phyloP scores from a whole-genome alignment of 1,140 invertebrate genomes.

The Ericerus pela region DNA sequence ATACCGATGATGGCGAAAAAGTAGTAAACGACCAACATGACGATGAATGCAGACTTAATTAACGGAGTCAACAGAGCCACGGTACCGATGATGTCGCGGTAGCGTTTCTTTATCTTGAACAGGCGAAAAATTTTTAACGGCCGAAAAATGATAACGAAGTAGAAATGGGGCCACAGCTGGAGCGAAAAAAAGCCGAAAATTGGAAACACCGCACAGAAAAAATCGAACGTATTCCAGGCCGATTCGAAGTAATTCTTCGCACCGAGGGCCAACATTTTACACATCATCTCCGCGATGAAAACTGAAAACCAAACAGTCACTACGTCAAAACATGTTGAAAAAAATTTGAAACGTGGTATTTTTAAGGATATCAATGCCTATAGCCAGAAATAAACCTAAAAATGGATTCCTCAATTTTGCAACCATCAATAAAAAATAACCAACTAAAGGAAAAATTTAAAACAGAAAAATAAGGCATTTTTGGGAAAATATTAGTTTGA shows the following conservation, averaged over 20 bases:
- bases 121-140: conserved; percentile 48
- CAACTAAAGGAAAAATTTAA: too few species aligned
- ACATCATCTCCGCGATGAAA: conserved; percentile 53
- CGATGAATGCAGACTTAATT: conserved; percentile 50
- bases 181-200: conserved; percentile 49
- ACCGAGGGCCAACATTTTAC: conserved; percentile 60
- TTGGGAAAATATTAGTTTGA: too few species aligned
- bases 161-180: conserved; percentile 46
- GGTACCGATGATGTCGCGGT: conserved; percentile 78
- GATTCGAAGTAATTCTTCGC: conserved; percentile 53
- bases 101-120: conserved; percentile 67
- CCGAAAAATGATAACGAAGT: conserved; percentile 56
- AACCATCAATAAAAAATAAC: background rate
- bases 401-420: background rate
- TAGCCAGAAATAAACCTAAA: background rate
- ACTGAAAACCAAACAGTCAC: conserved; percentile 37
- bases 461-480: too few species aligned
- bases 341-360: background rate
- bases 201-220: conserved; percentile 52
- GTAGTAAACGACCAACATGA: conserved; percentile 77
- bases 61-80: conserved; percentile 64
- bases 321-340: background rate
- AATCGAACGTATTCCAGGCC: conserved; percentile 78
- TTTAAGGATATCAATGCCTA: background rate
- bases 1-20: conserved; percentile 84